Percentiles rank a stretch among this genome's conserved stretches.
phyloP scores from a whole-genome alignment of 2,888 invertebrate species.

The Rotaria macrura region DNA sequence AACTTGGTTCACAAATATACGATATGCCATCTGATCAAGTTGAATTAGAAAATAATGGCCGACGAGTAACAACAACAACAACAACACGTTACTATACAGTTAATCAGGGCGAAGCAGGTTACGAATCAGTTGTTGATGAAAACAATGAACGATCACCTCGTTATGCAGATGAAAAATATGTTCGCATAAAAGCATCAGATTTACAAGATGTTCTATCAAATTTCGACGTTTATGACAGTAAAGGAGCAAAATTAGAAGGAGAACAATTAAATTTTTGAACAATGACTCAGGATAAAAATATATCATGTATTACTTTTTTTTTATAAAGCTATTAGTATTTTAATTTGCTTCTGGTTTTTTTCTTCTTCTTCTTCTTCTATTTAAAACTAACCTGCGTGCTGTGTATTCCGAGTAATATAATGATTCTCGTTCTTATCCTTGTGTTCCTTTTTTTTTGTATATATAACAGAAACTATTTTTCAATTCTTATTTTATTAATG shows the following conservation, averaged over 20 bases:
- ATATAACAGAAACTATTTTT: background rate
- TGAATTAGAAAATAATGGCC: background rate
- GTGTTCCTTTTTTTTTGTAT: too few species aligned
- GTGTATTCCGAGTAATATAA: background rate
- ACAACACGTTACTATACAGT: background rate
- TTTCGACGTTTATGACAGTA: background rate
- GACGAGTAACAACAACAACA: background rate
- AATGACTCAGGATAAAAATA: background rate
- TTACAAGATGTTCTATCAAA: background rate
- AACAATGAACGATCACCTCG: background rate
- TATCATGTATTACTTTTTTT: background rate
- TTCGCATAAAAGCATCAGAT: background rate
- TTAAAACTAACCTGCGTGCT: background rate
- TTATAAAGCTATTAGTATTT: background rate
- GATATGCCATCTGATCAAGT: background rate
- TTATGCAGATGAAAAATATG: background rate
- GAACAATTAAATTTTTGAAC: background rate
- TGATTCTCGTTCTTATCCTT: background rate
- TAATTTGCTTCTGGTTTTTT: background rate
- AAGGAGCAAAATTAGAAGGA: background rate
- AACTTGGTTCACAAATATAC: constrained; percentile 14
- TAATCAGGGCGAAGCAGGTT: background rate
- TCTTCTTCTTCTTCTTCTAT: background rate
- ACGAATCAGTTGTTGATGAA: background rate
- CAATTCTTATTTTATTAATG: background rate